Evolutionary conservation across 2,888 invertebrate species (phyloP), one percentile per base, ranked within the genome.

Genomic region (Rotaria sp.): DNA sequence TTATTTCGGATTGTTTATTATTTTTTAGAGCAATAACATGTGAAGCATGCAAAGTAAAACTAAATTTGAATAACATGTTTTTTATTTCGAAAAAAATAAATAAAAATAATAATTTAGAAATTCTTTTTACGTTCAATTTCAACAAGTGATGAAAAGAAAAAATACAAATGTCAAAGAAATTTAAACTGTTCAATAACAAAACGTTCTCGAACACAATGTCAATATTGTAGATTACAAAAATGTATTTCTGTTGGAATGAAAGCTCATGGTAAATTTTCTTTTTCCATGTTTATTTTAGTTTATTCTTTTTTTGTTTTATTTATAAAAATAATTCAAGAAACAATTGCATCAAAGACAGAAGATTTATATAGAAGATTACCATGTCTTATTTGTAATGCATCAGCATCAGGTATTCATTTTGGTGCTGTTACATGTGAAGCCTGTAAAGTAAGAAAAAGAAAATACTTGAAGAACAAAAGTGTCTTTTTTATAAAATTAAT

Each of bases 201-300:
- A n/a, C 80, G 80, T 45, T 80, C 80, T 21, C 24, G 80, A 80
- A 80, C 80, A 5, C 80, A 80, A 80, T 80, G 80, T 45, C 80
- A 80, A 45, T 80, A 45, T 80, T 80, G 80, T 80, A 26, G 80
- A 45, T 80, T 80, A n/a, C 80, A 80, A n/a, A 80, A 80, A 80
- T 80, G 80, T 80, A 21, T 80, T 0, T 15, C 41, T 21, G 45
- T 45, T 45, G 80, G 80, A 80, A 80, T 80, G 80, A 80, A 80
- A 80, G 45, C 80, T 13, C 80, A 80, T n/a, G 80, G 80, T 80
- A 80, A 21, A n/a, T 59, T n/a, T 2, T 30, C 7, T 30, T 30
- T 59, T 59, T 30, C 1, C n/a, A n/a, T n/a, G n/a, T n/a, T n/a
- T n/a, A n/a, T n/a, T n/a, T n/a, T n/a, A n/a, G n/a, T n/a, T n/a